These are phyloP conservation scores for Machaerirhynchus nigripectus DNA, from an alignment of 2,113 vertebrate genomes.

Conservation along the genomic window DNA sequence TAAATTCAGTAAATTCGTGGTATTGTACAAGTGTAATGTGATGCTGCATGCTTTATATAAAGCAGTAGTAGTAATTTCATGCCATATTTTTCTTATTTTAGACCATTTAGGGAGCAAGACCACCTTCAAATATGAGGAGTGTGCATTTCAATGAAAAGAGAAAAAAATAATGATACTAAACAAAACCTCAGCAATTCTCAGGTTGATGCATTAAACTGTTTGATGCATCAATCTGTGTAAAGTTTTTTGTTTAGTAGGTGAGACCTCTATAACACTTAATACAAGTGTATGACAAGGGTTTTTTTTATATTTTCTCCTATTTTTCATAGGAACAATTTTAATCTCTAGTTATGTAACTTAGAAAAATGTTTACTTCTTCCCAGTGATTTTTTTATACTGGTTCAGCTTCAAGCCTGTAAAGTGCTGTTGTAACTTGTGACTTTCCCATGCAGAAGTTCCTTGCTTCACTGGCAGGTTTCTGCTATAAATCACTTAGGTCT, in stretches of 20 bases:
- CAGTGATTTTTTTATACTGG: background rate
- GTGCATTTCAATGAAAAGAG: background rate
- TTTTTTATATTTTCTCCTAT: background rate
- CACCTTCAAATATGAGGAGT: background rate
- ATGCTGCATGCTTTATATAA: background rate
- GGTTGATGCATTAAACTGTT: background rate
- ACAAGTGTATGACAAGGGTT: too few relatives aligned
- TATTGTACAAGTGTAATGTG: background rate
- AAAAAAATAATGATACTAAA: background rate
- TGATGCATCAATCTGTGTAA: background rate
- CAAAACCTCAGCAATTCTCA: background rate
- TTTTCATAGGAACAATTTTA: background rate
- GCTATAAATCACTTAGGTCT: background rate
- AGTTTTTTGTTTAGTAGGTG: background rate
- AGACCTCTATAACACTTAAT: background rate
- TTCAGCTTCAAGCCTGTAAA: background rate
- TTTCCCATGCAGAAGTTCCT: background rate
- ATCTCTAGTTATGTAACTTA: background rate
- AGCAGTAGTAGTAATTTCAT: background rate
- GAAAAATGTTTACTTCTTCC: background rate
- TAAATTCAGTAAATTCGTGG: background rate
- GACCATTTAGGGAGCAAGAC: background rate
- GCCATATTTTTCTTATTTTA: background rate
- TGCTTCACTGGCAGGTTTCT: background rate
- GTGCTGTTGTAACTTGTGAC: background rate